Evolutionary conservation across 2,888 invertebrate species (phyloP).

Genomic region (Anoplius nigerrimus): DNA sequence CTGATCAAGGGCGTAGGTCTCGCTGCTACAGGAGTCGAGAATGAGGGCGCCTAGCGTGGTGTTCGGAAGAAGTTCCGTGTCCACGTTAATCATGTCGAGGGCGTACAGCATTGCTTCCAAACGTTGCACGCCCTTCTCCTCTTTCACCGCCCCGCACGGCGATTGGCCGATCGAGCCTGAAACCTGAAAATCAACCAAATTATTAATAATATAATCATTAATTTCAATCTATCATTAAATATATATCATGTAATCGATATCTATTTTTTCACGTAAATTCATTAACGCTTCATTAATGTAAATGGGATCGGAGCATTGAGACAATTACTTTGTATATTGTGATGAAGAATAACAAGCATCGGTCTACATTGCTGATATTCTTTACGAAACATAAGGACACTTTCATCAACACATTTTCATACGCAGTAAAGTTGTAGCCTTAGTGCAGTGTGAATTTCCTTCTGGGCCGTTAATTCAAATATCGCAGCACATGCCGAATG

Average conservation of each 20-base stretch:
- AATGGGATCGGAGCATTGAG: no score
- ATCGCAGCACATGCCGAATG: no score
- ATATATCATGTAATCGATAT: neutral
- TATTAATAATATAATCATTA: slow-evolving; percentile 18
- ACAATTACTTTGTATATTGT: no score
- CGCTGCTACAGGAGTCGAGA: slow-evolving; percentile 78
- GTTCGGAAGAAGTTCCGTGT: slow-evolving; percentile 78
- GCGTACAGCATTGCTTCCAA: slow-evolving; percentile 83
- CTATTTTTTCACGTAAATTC: no score
- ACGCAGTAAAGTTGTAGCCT: no score
- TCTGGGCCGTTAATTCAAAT: no score
- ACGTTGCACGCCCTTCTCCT: slow-evolving; percentile 83
- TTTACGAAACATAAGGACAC: no score
- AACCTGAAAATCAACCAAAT: slow-evolving; percentile 51
- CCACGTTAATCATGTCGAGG: slow-evolving; percentile 80
- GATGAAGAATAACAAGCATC: no score
- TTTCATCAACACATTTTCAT: no score
- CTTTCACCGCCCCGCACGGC: slow-evolving; percentile 79
- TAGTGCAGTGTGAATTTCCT: no score
- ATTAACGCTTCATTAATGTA: no score
- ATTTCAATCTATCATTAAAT: slow-evolving; percentile 10
- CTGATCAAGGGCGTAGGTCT: slow-evolving; percentile 82
- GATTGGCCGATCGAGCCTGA: slow-evolving; percentile 70
- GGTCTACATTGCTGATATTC: no score
- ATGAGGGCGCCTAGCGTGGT: slow-evolving; percentile 76